phyloP scores from a whole-genome alignment of 2,797 vertebrate species.

The Selene dorsalis region DNA sequence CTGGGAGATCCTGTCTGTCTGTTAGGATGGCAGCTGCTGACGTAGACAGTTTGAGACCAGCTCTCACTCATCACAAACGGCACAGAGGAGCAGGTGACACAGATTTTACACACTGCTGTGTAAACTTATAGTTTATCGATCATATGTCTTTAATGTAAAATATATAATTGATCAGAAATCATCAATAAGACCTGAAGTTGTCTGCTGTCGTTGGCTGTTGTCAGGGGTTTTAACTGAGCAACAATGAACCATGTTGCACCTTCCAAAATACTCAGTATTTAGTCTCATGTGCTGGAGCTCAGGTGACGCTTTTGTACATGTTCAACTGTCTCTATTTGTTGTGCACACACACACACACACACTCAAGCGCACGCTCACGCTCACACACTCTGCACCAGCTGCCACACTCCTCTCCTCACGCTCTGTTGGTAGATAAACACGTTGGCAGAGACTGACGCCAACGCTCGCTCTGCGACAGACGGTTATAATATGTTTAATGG shows the following conservation, averaged over 20 bases:
- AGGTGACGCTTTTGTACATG: slow-evolving; percentile 25
- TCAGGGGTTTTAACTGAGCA: neutral
- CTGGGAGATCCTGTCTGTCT: neutral
- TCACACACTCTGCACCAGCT: slow-evolving; percentile 8
- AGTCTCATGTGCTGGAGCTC: neutral
- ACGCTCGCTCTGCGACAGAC: slow-evolving; percentile 27
- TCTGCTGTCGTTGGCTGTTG: neutral
- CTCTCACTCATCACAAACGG: neutral
- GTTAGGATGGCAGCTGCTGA: neutral
- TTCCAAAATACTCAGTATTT: neutral
- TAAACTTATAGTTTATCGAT: neutral
- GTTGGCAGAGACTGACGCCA: slow-evolving; percentile 24
- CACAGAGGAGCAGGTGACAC: neutral
- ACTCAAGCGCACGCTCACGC: too few species aligned
- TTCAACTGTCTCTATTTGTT: slow-evolving; percentile 11
- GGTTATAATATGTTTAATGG: slow-evolving; percentile 62
- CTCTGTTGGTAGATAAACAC: slow-evolving; percentile 47
- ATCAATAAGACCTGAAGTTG: neutral
- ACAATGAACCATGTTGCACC: neutral
- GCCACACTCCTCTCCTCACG: neutral
- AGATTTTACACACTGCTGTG: slow-evolving; percentile 15
- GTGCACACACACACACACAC: slow-evolving; percentile 7
- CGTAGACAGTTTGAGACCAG: neutral
- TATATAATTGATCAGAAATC: too few species aligned
- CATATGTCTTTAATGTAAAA: neutral